Conservation (phyloP, 2,113 vertebrate genomes). For the Oplegnathus fasciatus region DNA sequence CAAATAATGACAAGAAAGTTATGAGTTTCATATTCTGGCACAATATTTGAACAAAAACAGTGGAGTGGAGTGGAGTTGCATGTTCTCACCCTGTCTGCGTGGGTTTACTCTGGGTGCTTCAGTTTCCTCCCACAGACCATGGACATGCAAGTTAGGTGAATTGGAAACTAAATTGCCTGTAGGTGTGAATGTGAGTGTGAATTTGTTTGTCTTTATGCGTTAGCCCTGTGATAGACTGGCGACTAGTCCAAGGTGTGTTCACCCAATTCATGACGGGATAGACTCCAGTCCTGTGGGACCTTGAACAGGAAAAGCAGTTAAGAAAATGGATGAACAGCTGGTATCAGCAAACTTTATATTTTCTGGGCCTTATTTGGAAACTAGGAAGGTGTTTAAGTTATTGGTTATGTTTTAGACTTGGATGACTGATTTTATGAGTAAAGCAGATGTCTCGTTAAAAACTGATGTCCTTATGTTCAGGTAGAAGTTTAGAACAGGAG, state of each 20-base stretch:
- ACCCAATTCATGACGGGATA: constrained; percentile 11
- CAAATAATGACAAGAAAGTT: not conserved
- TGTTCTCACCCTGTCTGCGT: constrained; percentile 14
- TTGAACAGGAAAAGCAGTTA: not conserved
- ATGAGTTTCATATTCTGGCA: constrained; percentile 1
- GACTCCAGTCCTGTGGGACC: not conserved
- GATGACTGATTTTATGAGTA: constrained; percentile 17
- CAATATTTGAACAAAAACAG: not conserved
- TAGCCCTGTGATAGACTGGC: constrained; percentile 7
- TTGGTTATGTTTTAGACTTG: not conserved
- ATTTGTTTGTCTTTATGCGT: constrained; percentile 36
- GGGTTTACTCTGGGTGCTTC: not conserved
- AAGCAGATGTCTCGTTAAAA: constrained; percentile 17
- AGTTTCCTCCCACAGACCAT: constrained; percentile 7
- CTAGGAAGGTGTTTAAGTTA: not conserved
- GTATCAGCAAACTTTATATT: not conserved
- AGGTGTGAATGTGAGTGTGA: constrained; percentile 38
- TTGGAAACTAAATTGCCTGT: constrained; percentile 35
- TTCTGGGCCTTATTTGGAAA: not conserved
- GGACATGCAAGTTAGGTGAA: constrained; percentile 10
- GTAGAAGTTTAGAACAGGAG: not conserved
- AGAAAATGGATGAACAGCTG: constrained; percentile 14
- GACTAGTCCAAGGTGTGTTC: constrained; percentile 2
- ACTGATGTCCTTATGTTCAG: constrained; percentile 2
- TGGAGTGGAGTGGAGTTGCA: not conserved